phyloP scores from a whole-genome alignment of 2,888 invertebrate species.

The Entomobrya multifasciata region DNA sequence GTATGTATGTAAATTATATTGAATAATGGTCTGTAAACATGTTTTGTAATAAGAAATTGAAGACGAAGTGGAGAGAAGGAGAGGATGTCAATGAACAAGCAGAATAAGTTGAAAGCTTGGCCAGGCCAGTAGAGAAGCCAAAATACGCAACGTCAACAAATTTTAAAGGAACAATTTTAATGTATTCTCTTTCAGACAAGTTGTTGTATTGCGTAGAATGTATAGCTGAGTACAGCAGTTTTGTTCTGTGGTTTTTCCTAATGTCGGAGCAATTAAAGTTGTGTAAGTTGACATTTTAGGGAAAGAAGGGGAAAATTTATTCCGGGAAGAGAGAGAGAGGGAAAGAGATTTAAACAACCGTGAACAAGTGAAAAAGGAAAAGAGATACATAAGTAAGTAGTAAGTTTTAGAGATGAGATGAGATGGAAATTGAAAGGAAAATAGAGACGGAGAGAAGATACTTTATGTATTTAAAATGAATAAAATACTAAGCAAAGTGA shows the following conservation, averaged over 20 bases:
- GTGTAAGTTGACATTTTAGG: slow-evolving; percentile 30
- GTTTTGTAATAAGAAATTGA: background rate
- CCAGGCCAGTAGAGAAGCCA: background rate
- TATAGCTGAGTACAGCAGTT: background rate
- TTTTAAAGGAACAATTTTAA: slow-evolving; percentile 16
- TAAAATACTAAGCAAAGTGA: background rate
- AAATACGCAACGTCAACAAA: background rate
- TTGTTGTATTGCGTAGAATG: background rate
- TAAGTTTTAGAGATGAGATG: background rate
- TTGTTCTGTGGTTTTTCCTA: slow-evolving; percentile 42
- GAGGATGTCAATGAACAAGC: slow-evolving; percentile 33
- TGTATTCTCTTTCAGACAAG: slow-evolving; percentile 4
- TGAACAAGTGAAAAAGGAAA: slow-evolving; percentile 22
- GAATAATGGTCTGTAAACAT: background rate
- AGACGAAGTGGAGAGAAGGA: background rate
- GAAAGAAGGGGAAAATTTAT: slow-evolving; percentile 2
- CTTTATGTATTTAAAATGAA: background rate
- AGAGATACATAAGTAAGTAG: slow-evolving; percentile 2
- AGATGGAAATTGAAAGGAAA: slow-evolving; percentile 16
- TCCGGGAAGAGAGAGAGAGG: background rate
- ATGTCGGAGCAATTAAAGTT: slow-evolving; percentile 52
- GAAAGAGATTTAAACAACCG: slow-evolving; percentile 48
- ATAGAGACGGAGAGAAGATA: background rate
- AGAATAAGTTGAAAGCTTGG: slow-evolving; percentile 28
- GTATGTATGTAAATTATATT: background rate